Evolutionary conservation across 1,140 invertebrate genomes (phyloP), one percentile per base, ranked within the genome.

Genomic region (Drosophila auraria): DNA sequence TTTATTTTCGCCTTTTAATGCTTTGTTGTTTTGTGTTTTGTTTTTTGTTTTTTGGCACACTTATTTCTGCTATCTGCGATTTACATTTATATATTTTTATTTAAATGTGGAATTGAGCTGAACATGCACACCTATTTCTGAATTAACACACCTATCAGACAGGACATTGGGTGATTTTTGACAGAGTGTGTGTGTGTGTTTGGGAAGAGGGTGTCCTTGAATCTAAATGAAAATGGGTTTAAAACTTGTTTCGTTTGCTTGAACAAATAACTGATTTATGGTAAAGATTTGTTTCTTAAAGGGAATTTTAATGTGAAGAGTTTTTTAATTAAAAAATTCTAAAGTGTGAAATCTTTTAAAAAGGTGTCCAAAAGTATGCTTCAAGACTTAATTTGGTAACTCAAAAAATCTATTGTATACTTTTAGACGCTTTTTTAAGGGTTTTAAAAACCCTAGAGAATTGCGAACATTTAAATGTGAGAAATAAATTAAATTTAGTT

Each of bases 31-130:
- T 20, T 20, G 20, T 33, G 20, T 20, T 53, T 20, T 20, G 20
- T 20, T 20, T 20, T 20, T 20, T 54, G 20, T 12, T 33, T 36
- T 79, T 79, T 79, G 77, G 77, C 77, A 79, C 77, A 79, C 44
- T 68, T 53, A 40, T 56, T 79, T 69, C 57, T 54, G 47, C 25
- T 59, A 65, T 61, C 45, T 60, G 74, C 62, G 68, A 68, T 86
- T 79, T 87, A 60, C 77, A 73, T 68, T 50, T 79, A 60, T 61
- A 61, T 69, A 61, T 36, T 65, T 58, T 69, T 69, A 81, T 81
- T 66, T 73, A 14, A 82, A 86, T 79, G 81, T 59, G 51, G 68
- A 84, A 33, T 72, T 58, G 83, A 81, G 66, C 72, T 71, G 72
- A 62, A 80, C 64, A 65, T 36, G 50, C 56, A 80, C 65, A 80